Conservation (phyloP, 2,797 vertebrate species). For the Meriones psammophilus region DNA sequence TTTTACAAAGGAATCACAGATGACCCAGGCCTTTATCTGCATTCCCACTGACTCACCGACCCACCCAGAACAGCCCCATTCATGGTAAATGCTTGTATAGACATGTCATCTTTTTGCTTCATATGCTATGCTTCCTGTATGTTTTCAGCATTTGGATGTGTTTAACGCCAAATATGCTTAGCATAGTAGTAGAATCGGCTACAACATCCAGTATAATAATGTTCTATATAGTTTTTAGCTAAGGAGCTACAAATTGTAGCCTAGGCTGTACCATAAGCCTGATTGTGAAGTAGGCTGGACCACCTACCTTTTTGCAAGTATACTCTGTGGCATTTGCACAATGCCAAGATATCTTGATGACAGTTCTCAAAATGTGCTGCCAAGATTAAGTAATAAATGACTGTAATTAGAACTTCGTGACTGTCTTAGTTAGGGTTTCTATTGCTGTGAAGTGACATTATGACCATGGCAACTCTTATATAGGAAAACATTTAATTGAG, state of each 20-base stretch:
- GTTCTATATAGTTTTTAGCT: not conserved
- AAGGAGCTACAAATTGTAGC: not conserved
- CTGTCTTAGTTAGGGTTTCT: not conserved
- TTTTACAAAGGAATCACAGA: not conserved
- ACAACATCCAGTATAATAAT: not conserved
- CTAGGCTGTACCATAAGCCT: not conserved
- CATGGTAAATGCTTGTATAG: not conserved
- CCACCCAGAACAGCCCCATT: not conserved
- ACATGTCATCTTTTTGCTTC: not conserved
- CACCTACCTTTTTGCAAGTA: not conserved
- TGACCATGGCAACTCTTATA: not conserved
- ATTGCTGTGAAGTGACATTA: not conserved
- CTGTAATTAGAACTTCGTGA: conserved; percentile 1
- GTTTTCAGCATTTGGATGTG: not conserved
- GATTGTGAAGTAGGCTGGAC: not conserved
- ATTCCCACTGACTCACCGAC: not conserved
- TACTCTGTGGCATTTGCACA: not conserved
- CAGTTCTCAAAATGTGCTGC: not conserved
- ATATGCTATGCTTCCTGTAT: not conserved
- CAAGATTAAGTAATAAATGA: not conserved
- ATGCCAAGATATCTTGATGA: not conserved
- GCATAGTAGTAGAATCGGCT: not conserved
- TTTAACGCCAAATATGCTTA: not conserved
- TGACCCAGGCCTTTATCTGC: too few species aligned
- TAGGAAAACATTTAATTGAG: not conserved